A percentile compares a stretch with the other conserved stretches of the same genome.
These are phyloP conservation scores for Pachydiplax longipennis DNA, from an alignment of 2,888 invertebrate genomes.

Conservation along the genomic window DNA sequence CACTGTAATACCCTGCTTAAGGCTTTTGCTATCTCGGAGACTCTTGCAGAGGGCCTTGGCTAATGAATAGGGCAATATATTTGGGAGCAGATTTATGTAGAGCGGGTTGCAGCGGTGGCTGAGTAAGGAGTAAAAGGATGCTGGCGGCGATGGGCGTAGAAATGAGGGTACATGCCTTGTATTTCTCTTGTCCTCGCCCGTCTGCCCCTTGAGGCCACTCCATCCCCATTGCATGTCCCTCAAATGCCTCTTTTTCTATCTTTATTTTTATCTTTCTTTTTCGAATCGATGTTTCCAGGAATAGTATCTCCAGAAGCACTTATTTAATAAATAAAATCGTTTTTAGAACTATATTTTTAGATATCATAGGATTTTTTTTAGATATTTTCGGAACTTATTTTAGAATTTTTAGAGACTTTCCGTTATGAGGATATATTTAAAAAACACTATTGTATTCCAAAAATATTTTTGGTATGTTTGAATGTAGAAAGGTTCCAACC, in stretches of 20 bases:
- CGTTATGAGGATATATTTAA: too few species aligned
- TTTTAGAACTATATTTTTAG: too few species aligned
- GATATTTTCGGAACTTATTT: too few species aligned
- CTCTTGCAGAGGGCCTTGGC: slow-evolving; percentile 39
- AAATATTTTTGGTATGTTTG: too few species aligned
- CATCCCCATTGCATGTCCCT: slow-evolving; percentile 29
- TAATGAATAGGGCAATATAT: slow-evolving; percentile 43
- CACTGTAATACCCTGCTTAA: slow-evolving; percentile 45
- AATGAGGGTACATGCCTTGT: neutral
- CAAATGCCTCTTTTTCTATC: neutral
- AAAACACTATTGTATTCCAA: too few species aligned
- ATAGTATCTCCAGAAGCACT: neutral
- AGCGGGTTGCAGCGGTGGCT: neutral
- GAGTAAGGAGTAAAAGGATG: neutral
- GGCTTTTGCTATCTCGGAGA: slow-evolving; percentile 42
- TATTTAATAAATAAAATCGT: too few species aligned
- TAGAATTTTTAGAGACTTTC: too few species aligned
- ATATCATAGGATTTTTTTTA: too few species aligned
- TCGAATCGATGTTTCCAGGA: neutral
- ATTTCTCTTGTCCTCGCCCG: slow-evolving; percentile 16
- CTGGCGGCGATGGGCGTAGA: neutral
- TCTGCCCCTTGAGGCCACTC: slow-evolving; percentile 18
- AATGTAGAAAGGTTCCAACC: too few species aligned
- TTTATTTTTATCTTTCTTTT: neutral
- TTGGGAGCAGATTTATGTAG: slow-evolving; percentile 44